Evolutionary conservation across 1,140 invertebrate genomes (phyloP).

Genomic region (Globodera ellingtonae): DNA sequence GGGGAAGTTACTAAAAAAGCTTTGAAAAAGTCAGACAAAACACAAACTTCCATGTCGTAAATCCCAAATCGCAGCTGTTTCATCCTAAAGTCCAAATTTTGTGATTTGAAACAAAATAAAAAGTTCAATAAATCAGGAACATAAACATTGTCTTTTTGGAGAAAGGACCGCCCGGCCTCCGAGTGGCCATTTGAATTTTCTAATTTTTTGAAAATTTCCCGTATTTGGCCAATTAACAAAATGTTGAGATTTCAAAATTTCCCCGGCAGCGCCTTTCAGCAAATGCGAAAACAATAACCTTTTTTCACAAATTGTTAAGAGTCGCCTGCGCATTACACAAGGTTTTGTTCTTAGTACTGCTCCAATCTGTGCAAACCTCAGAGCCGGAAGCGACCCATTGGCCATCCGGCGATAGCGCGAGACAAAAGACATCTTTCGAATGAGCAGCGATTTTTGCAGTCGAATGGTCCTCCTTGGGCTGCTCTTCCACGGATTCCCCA

Average conservation of each 20-base stretch:
- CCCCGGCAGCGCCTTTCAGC: no score
- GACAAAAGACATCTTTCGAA: conserved; percentile 44
- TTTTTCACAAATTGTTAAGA: no score
- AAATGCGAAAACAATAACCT: no score
- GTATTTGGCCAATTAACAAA: no score
- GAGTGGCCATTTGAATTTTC: no score
- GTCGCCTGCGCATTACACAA: no score
- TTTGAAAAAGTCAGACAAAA: background rate
- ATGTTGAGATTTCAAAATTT: no score
- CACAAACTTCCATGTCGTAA: conserved; percentile 9
- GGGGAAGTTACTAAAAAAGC: conserved; percentile 7
- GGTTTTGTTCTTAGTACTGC: no score
- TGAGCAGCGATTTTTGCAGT: conserved; percentile 25
- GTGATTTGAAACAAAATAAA: background rate
- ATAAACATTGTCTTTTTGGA: background rate
- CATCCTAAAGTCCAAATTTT: conserved; percentile 28
- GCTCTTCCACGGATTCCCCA: conserved; percentile 11
- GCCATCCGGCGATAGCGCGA: conserved; percentile 31
- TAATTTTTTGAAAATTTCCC: no score
- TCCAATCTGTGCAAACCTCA: no score
- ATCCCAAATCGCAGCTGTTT: conserved; percentile 40
- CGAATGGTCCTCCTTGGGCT: conserved; percentile 30
- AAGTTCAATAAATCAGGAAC: no score
- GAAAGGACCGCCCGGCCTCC: background rate
- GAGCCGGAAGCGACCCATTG: conserved; percentile 28